Percentiles rank a stretch among this genome's conserved stretches.
These are phyloP conservation scores for Channallabes apus DNA, from an alignment of 2,797 vertebrate species.

Conservation along the genomic window DNA sequence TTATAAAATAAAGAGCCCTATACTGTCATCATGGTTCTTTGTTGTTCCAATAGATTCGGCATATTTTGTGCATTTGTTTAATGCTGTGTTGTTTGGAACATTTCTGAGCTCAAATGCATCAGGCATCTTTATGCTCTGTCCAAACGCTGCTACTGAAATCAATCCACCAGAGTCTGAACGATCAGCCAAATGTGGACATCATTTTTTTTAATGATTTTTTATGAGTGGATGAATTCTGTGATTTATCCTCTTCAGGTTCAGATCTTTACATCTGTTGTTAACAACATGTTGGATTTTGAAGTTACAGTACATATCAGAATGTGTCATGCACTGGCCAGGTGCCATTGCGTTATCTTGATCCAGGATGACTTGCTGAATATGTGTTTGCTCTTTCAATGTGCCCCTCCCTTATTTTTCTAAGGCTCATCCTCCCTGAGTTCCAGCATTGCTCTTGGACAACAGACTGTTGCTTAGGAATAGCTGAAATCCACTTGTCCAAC, in stretches of 20 bases:
- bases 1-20: background rate
- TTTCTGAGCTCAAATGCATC: conserved; percentile 54
- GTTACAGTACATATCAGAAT: conserved; percentile 50
- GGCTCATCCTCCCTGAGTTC: conserved; percentile 58
- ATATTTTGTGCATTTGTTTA: conserved; percentile 3
- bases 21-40: background rate
- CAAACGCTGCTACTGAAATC: conserved; percentile 57
- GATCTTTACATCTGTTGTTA: conserved; percentile 59
- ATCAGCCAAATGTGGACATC: conserved; percentile 38
- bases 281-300: conserved; percentile 52
- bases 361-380: conserved; percentile 56
- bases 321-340: conserved; percentile 53
- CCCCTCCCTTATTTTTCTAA: conserved; percentile 59
- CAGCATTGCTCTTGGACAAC: conserved; percentile 62
- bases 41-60: background rate
- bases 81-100: conserved; percentile 37
- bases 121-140: conserved; percentile 56
- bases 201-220: conserved; percentile 20
- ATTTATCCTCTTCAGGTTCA: conserved; percentile 52
- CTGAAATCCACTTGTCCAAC: conserved; percentile 47
- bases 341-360: conserved; percentile 55
- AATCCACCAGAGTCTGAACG: conserved; percentile 29
- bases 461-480: conserved; percentile 58
- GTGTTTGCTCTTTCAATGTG: conserved; percentile 35
- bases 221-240: conserved; percentile 43